Conservation (phyloP, 2,113 vertebrate species). For the Notarius quadriscutis region DNA sequence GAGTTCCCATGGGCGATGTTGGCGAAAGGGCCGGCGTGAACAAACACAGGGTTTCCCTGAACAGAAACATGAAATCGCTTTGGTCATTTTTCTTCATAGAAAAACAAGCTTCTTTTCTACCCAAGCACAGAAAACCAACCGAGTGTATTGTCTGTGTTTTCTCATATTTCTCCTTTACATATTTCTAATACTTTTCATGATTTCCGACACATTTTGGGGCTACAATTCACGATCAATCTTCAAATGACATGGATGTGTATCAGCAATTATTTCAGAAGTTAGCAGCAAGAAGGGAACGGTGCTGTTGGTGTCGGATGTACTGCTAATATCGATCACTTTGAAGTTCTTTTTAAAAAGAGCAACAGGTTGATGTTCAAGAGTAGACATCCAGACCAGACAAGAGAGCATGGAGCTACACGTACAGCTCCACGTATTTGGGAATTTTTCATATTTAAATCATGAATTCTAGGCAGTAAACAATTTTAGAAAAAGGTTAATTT, state of each 20-base stretch:
- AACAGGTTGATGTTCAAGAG: no score
- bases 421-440: no score
- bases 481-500: no score
- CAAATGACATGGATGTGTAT: not conserved
- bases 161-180: not conserved
- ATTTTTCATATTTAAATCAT: no score
- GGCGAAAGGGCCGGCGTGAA: conserved; percentile 96
- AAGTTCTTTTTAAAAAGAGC: no score
- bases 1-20: conserved; percentile 99
- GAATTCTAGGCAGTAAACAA: no score
- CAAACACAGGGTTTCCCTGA: conserved; percentile 95
- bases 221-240: not conserved
- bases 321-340: no score
- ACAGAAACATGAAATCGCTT: not conserved
- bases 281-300: not conserved
- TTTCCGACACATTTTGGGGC: no score
- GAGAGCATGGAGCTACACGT: no score
- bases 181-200: not conserved
- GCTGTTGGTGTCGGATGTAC: not conserved
- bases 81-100: not conserved
- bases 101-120: not conserved
- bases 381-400: no score
- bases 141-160: not conserved
- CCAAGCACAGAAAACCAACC: not conserved
- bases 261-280: not conserved